Evolutionary conservation across 2,113 vertebrate species (phyloP).

Genomic region (Entomyzon cyanotis): DNA sequence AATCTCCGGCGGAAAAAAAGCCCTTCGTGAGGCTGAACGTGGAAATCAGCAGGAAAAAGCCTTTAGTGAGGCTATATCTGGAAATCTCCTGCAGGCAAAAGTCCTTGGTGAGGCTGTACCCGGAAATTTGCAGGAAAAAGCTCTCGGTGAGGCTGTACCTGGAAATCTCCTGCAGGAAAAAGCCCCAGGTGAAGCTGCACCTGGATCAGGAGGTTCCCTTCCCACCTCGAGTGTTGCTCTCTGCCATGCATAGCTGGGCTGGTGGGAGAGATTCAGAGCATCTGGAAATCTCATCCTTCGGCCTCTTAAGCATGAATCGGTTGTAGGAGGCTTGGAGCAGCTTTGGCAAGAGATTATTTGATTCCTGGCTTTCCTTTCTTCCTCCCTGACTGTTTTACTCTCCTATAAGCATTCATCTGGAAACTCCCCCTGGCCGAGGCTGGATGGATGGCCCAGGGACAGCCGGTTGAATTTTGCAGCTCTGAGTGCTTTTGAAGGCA

Average conservation of each 20-base stretch:
- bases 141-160: not conserved
- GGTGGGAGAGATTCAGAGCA: not conserved
- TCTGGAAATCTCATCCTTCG: not conserved
- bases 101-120: not conserved
- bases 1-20: not conserved
- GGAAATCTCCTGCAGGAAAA: too few species aligned
- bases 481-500: not conserved
- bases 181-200: not conserved
- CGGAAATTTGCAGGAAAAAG: not conserved
- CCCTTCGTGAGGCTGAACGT: not conserved
- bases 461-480: not conserved
- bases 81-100: not conserved
- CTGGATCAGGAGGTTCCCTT: not conserved
- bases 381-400: not conserved
- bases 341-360: not conserved
- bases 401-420: not conserved
- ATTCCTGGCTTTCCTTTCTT: not conserved
- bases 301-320: not conserved
- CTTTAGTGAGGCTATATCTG: not conserved
- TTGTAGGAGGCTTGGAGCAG: not conserved
- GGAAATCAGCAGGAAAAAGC: not conserved
- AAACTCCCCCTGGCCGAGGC: not conserved
- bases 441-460: conserved; percentile 12
- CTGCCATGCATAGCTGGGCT: not conserved
- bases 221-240: not conserved